Percentiles rank a stretch among this genome's conserved stretches.
Conservation (phyloP, 2,888 invertebrate genomes). For the Ennomos fuscantarius region DNA sequence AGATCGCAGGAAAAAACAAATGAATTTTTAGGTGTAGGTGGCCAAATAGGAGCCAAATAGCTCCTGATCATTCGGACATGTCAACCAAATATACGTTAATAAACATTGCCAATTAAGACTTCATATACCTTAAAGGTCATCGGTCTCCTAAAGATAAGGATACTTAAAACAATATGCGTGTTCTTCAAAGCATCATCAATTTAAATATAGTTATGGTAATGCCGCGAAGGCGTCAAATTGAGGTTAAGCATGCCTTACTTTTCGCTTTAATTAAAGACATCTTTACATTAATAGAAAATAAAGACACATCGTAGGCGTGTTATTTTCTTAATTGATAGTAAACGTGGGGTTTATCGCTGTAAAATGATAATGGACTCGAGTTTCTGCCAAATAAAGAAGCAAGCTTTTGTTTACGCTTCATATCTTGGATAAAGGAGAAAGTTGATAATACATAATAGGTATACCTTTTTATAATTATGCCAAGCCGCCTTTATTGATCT, state of each 20-base stretch:
- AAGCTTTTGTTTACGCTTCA: neutral
- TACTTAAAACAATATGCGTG: neutral
- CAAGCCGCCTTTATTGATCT: too few species aligned
- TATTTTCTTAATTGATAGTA: constrained; percentile 30
- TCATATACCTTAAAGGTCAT: too few species aligned
- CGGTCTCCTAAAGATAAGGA: too few species aligned
- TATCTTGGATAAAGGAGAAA: neutral
- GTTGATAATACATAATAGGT: neutral
- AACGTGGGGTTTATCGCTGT: constrained; percentile 22
- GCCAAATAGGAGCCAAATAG: too few species aligned
- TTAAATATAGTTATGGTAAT: constrained; percentile 14
- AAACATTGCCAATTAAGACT: too few species aligned
- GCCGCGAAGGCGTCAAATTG: constrained; percentile 23
- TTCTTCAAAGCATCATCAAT: neutral
- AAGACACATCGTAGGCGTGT: constrained; percentile 29
- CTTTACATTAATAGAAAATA: constrained; percentile 17
- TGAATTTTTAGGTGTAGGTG: too few species aligned
- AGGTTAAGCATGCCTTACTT: constrained; percentile 19
- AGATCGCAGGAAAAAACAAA: too few species aligned
- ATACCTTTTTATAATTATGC: too few species aligned
- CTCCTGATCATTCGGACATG: too few species aligned
- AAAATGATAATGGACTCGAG: constrained; percentile 16
- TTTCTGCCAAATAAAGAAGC: constrained; percentile 11
- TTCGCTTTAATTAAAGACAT: constrained; percentile 21
- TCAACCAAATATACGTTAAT: too few species aligned